These are phyloP conservation scores for Scelioninae gen. 1 DNA, from an alignment of 2,888 invertebrate species.

Conservation along the genomic window DNA sequence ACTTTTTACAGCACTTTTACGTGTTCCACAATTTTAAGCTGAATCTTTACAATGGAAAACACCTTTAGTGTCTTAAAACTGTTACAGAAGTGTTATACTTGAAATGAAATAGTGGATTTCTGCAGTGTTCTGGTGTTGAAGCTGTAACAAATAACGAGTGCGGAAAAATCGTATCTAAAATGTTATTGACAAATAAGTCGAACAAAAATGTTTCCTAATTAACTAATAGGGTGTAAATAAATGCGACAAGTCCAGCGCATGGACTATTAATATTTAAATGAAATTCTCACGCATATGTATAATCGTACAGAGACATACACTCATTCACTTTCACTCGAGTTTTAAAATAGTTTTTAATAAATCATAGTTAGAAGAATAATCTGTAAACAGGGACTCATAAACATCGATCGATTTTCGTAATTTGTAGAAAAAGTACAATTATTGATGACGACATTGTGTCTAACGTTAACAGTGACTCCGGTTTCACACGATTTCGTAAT, in stretches of 20 bases:
- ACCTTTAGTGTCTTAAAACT: too few relatives aligned
- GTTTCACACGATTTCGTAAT: constrained; percentile 56
- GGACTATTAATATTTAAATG: constrained; percentile 38
- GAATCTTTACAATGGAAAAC: too few relatives aligned
- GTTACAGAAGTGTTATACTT: too few relatives aligned
- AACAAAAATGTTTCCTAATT: constrained; percentile 79
- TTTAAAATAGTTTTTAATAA: constrained; percentile 66
- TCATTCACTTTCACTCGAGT: constrained; percentile 53
- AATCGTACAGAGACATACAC: constrained; percentile 51
- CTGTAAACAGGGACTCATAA: constrained; percentile 65
- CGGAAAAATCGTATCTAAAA: constrained; percentile 70
- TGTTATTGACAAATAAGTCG: constrained; percentile 76
- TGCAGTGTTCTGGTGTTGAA: constrained; percentile 10
- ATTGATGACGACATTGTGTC: constrained; percentile 56
- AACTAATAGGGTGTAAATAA: constrained; percentile 72
- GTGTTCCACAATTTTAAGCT: too few relatives aligned
- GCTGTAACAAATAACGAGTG: constrained; percentile 51
- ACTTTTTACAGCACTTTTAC: too few relatives aligned
- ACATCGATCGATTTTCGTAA: constrained; percentile 69
- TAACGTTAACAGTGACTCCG: constrained; percentile 56
- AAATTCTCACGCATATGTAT: constrained; percentile 53
- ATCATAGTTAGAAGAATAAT: constrained; percentile 47
- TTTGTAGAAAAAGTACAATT: constrained; percentile 65
- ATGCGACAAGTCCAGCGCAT: constrained; percentile 34
- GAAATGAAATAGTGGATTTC: constrained; percentile 2